Percentiles rank a stretch among this genome's conserved stretches.
Evolutionary conservation across 2,113 vertebrate species (phyloP).

Genomic region (Brachionichthys hirsutus): DNA sequence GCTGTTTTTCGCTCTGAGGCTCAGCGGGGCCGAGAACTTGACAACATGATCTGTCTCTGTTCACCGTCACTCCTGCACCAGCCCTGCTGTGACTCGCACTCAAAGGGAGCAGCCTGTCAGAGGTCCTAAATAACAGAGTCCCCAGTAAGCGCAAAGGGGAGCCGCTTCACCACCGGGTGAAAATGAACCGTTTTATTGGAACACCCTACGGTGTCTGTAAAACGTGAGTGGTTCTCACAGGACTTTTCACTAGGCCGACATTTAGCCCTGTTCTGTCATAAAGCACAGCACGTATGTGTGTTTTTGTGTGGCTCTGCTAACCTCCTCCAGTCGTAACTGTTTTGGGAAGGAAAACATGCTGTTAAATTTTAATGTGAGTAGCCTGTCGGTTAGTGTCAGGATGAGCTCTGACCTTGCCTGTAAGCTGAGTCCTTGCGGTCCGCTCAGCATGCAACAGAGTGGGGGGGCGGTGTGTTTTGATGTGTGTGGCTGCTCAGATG

Average conservation of each 20-base stretch:
- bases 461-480: slow-evolving; percentile 33
- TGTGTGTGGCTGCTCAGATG: slow-evolving; percentile 23
- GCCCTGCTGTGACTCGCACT: slow-evolving; percentile 66
- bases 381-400: slow-evolving; percentile 23
- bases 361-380: slow-evolving; percentile 46
- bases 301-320: slow-evolving; percentile 8
- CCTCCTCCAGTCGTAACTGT: slow-evolving; percentile 27
- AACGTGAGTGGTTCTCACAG: slow-evolving; percentile 66
- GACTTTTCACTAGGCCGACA: slow-evolving; percentile 45
- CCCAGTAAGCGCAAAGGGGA: slow-evolving; percentile 70
- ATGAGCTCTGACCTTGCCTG: slow-evolving; percentile 27
- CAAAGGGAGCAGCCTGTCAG: slow-evolving; percentile 67
- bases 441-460: slow-evolving; percentile 40
- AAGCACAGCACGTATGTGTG: slow-evolving; percentile 20
- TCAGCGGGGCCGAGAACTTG: slow-evolving; percentile 64
- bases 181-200: slow-evolving; percentile 80
- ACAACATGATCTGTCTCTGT: slow-evolving; percentile 73
- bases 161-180: slow-evolving; percentile 69
- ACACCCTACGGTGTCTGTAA: slow-evolving; percentile 68
- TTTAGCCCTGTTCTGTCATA: slow-evolving; percentile 38
- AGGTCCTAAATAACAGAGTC: slow-evolving; percentile 74
- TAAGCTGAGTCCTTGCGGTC: no score
- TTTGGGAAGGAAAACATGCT: slow-evolving; percentile 37
- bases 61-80: slow-evolving; percentile 65
- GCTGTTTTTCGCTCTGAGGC: slow-evolving; percentile 51